Evolutionary conservation across 1,140 invertebrate genomes (phyloP).

Genomic region (Periplaneta americana): DNA sequence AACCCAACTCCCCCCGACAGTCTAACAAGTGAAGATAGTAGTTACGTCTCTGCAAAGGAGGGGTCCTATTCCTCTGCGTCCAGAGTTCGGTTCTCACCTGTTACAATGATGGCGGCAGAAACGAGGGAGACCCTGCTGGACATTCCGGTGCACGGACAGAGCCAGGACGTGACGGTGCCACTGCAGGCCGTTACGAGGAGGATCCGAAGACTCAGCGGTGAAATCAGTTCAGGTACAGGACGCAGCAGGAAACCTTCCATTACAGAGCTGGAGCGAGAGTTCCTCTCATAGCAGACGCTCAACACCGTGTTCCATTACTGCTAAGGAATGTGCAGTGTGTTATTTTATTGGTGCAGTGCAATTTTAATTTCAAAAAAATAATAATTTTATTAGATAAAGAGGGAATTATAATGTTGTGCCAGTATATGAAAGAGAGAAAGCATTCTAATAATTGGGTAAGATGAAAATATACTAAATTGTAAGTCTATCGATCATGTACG

Average conservation of each 20-base stretch:
- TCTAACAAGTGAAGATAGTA: constrained; percentile 75
- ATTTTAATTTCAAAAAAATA: no score
- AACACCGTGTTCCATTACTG: neutral
- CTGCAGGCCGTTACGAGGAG: constrained; percentile 44
- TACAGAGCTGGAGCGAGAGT: constrained; percentile 49
- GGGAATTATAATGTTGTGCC: no score
- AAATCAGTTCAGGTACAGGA: neutral
- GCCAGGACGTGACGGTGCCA: constrained; percentile 55
- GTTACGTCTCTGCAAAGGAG: constrained; percentile 77
- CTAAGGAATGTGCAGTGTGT: no score
- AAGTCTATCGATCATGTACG: no score
- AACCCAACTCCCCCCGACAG: constrained; percentile 83
- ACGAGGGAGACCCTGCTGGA: constrained; percentile 46
- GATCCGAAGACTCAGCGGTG: constrained; percentile 26
- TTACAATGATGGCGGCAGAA: constrained; percentile 48
- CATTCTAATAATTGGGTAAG: no score
- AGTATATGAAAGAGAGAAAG: no score
- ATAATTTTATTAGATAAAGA: no score
- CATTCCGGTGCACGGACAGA: constrained; percentile 57
- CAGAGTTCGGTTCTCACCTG: constrained; percentile 75
- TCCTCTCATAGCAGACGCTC: constrained; percentile 42
- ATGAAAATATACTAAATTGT: no score
- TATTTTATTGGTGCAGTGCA: neutral
- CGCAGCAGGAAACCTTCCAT: constrained; percentile 41
- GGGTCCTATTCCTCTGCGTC: constrained; percentile 53